Percentiles rank a stretch among this genome's conserved stretches.
Evolutionary conservation across 2,113 vertebrate genomes (phyloP).

Genomic region (Microtus oregoni): DNA sequence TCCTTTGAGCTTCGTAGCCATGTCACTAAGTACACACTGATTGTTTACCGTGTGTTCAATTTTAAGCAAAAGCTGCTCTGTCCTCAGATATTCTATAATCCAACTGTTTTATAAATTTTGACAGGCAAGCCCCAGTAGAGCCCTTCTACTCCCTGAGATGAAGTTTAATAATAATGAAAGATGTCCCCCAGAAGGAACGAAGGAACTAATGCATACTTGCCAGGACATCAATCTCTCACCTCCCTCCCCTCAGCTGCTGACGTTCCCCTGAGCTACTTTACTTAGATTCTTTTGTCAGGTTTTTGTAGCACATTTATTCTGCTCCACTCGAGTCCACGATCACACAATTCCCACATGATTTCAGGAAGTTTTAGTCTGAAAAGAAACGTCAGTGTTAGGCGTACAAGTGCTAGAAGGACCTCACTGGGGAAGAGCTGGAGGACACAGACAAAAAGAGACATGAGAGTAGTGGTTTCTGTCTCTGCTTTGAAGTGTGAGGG

Average conservation of each 20-base stretch:
- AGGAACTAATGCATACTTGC: neutral
- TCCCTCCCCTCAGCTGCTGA: neutral
- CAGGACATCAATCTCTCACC: neutral
- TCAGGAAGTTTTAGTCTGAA: slow-evolving; percentile 54
- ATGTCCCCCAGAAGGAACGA: neutral
- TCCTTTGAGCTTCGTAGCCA: neutral
- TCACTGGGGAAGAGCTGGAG: neutral
- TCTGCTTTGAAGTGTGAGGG: neutral
- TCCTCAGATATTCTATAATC: neutral
- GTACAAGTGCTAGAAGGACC: neutral
- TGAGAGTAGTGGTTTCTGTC: neutral
- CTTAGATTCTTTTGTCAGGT: slow-evolving; percentile 37
- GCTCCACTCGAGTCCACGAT: slow-evolving; percentile 30
- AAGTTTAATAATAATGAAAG: slow-evolving; percentile 67
- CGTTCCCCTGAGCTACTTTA: slow-evolving; percentile 48
- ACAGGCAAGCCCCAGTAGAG: slow-evolving; percentile 30
- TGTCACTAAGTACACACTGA: neutral
- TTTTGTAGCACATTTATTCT: slow-evolving; percentile 39
- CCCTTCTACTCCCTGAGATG: slow-evolving; percentile 24
- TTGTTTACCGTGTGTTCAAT: slow-evolving; percentile 3
- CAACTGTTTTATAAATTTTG: slow-evolving; percentile 52
- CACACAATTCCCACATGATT: slow-evolving; percentile 52
- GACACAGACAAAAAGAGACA: slow-evolving; percentile 8
- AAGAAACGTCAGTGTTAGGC: slow-evolving; percentile 56
- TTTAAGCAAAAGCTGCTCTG: neutral